Evolutionary conservation across 2,797 vertebrate species (phyloP).

Genomic region (Florisuga fusca): DNA sequence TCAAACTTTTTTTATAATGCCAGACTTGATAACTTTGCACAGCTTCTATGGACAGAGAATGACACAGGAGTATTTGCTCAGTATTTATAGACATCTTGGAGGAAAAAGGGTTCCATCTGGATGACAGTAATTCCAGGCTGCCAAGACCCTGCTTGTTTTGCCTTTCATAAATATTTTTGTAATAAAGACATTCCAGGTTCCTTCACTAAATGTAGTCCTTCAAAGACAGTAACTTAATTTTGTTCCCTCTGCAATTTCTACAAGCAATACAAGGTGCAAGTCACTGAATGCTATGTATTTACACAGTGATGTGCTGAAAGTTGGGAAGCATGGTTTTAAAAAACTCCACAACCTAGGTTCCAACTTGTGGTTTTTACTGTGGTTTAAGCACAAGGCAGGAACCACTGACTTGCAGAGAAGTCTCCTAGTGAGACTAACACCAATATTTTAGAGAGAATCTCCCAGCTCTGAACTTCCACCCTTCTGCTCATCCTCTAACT

Average conservation of each 20-base stretch:
- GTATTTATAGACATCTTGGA: neutral
- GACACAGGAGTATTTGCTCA: neutral
- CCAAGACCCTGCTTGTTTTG: neutral
- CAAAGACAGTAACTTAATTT: neutral
- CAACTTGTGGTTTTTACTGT: neutral
- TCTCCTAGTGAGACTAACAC: neutral
- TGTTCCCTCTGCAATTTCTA: neutral
- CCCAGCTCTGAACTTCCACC: neutral
- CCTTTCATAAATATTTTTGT: neutral
- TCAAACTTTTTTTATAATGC: neutral
- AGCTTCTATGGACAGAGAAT: neutral
- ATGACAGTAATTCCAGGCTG: neutral
- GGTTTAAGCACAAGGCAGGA: neutral
- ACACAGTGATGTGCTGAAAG: neutral
- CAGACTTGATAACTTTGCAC: neutral
- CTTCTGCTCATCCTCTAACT: neutral
- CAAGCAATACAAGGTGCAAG: neutral
- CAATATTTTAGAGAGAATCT: neutral
- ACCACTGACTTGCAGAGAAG: neutral
- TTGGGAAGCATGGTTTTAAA: neutral
- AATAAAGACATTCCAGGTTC: neutral
- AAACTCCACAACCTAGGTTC: neutral
- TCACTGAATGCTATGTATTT: neutral
- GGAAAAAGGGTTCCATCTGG: neutral
- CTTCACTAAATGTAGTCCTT: neutral